A percentile compares a stretch with the other conserved stretches of the same genome.
phyloP scores from a whole-genome alignment of 2,797 vertebrate genomes.

The Urosaurus nigricauda region DNA sequence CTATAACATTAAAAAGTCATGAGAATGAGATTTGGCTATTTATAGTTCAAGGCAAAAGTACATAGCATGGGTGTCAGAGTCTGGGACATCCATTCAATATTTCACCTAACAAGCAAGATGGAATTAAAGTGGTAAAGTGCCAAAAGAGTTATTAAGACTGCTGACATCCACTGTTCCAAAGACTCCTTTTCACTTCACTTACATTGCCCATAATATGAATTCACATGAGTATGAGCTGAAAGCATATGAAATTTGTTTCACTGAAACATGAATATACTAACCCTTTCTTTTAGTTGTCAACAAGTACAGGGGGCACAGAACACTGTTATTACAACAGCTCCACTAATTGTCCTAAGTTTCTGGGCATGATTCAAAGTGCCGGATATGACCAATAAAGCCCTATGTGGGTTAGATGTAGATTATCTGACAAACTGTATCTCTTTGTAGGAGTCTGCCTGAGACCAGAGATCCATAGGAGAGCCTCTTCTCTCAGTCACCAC shows the following conservation, averaged over 20 bases:
- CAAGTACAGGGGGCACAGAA: no score
- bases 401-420: no score
- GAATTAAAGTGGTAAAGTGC: slow-evolving; percentile 26
- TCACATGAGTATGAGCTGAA: slow-evolving; percentile 9
- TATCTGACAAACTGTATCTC: no score
- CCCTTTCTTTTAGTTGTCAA: not conserved
- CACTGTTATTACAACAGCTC: no score
- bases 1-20: slow-evolving; percentile 43
- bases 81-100: not conserved
- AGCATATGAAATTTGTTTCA: not conserved
- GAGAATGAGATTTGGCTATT: slow-evolving; percentile 30
- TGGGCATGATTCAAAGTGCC: no score
- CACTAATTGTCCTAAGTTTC: no score
- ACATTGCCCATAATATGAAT: not conserved
- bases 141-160: slow-evolving; percentile 28
- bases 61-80: slow-evolving; percentile 5
- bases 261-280: not conserved
- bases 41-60: slow-evolving; percentile 11
- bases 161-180: slow-evolving; percentile 9
- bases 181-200: slow-evolving; percentile 4
- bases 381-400: no score
- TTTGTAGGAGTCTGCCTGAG: no score
- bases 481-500: no score
- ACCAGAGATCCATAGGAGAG: no score
- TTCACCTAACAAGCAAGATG: slow-evolving; percentile 15